A percentile compares a stretch with the other conserved stretches of the same genome.
Evolutionary conservation across 2,888 invertebrate species (phyloP).

Genomic region (Drosophila neoperkinsi): DNA sequence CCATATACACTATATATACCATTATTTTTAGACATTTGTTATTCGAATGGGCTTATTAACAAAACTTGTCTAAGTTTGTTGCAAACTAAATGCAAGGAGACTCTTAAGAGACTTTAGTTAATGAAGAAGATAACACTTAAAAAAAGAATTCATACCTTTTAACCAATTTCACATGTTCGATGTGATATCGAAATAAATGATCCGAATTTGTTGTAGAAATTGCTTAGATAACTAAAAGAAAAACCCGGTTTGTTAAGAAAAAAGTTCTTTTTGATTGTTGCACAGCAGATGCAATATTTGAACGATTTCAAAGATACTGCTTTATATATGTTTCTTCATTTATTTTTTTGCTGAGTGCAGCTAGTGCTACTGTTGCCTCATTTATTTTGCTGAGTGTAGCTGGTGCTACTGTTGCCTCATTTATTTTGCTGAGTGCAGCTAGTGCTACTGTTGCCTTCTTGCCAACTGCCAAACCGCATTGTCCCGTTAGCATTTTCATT

Average conservation of each 20-base stretch:
- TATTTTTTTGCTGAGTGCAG: not conserved
- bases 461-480: slow-evolving; percentile 33
- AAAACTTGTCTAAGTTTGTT: too few species aligned
- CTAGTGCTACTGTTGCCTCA: not conserved
- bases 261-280: not conserved
- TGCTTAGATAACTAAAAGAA: not conserved
- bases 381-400: not conserved
- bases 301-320: not conserved
- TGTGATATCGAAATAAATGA: not conserved
- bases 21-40: not conserved
- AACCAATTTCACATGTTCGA: not conserved
- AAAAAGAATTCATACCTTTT: not conserved
- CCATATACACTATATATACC: not conserved
- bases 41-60: not conserved
- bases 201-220: not conserved
- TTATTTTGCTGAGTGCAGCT: not conserved
- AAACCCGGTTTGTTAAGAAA: not conserved
- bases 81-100: not conserved
- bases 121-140: not conserved
- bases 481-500: slow-evolving; percentile 71
- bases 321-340: not conserved
- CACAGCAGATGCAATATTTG: not conserved
- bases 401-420: not conserved
- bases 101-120: not conserved
- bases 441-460: slow-evolving; percentile 1